Evolutionary conservation across 2,113 vertebrate species (phyloP).

Genomic region (Phylloscopus trochilus): DNA sequence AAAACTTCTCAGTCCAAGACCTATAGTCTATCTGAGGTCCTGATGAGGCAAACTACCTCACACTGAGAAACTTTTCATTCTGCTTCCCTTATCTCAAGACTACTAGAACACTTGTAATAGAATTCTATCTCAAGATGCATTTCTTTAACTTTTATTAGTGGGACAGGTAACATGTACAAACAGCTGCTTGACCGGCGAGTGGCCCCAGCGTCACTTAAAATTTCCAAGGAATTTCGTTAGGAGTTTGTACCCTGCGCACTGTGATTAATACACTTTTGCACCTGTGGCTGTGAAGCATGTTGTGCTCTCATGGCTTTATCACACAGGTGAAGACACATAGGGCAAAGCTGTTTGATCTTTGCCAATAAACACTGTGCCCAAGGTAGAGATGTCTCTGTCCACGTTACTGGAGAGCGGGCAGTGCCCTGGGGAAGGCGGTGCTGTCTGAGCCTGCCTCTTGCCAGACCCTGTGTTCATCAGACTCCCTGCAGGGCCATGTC

Average conservation of each 20-base stretch:
- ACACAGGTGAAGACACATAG: neutral
- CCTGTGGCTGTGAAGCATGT: neutral
- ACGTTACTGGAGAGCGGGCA: neutral
- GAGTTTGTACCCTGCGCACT: neutral
- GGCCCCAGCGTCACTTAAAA: neutral
- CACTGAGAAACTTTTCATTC: neutral
- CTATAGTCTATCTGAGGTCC: neutral
- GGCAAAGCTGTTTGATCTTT: neutral
- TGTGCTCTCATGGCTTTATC: neutral
- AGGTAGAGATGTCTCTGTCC: neutral
- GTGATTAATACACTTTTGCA: neutral
- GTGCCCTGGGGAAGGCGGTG: neutral
- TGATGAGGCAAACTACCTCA: neutral
- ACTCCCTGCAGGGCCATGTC: accelerated
- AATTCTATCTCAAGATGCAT: neutral
- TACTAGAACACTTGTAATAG: neutral
- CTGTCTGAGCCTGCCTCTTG: neutral
- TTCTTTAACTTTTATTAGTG: neutral
- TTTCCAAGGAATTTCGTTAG: neutral
- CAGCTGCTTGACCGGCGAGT: neutral
- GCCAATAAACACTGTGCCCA: neutral
- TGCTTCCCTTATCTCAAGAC: neutral
- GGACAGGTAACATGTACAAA: neutral
- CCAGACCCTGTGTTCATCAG: accelerated
- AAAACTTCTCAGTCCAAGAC: neutral